Evolutionary conservation across 2,888 invertebrate species (phyloP).

Genomic region (Escarpia spicata): DNA sequence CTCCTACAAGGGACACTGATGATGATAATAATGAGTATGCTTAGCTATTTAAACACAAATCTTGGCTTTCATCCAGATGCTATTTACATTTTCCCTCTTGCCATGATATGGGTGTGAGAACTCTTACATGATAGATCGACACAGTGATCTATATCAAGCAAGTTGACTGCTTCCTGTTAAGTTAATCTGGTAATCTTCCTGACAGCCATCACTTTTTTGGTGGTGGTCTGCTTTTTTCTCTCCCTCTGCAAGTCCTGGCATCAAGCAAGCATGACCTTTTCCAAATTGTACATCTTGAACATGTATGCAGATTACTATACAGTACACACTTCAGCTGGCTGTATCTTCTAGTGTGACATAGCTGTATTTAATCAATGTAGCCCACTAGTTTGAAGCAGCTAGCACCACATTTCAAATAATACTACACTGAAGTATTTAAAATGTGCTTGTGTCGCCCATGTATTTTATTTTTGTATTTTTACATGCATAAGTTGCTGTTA

Average conservation of each 20-base stretch:
- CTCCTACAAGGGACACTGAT: no score
- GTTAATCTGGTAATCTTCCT: background rate
- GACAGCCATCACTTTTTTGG: constrained; percentile 13
- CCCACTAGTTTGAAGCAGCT: background rate
- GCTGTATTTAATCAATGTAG: background rate
- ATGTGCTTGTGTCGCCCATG: background rate
- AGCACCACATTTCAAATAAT: background rate
- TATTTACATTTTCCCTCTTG: background rate
- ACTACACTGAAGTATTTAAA: background rate
- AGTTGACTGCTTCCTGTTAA: background rate
- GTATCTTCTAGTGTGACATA: no score
- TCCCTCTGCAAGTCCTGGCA: background rate
- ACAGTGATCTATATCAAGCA: background rate
- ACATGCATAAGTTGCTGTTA: background rate
- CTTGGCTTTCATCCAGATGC: background rate
- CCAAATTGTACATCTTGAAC: background rate
- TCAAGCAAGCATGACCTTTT: background rate
- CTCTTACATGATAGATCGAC: background rate
- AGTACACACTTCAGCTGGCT: no score
- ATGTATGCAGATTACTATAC: background rate
- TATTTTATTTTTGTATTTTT: background rate
- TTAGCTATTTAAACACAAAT: background rate
- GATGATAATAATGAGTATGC: background rate
- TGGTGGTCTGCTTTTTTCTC: background rate
- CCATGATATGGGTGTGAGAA: background rate